Percentiles rank a stretch among this genome's conserved stretches.
Evolutionary conservation across 2,888 invertebrate species (phyloP).

Genomic region (Limnephilus auricula): DNA sequence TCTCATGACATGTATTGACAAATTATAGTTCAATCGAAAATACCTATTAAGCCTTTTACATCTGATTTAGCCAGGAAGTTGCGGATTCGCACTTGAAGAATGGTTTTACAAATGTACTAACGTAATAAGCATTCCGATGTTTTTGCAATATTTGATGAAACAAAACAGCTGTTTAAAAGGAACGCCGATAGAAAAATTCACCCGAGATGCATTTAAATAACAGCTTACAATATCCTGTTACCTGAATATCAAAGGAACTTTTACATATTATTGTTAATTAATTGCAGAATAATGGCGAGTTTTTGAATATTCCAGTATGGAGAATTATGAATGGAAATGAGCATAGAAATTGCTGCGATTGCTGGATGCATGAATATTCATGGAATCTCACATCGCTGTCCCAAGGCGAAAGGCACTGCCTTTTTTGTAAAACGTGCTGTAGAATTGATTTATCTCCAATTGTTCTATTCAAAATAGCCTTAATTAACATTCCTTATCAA

Average conservation of each 20-base stretch:
- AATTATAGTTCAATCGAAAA: too few relatives aligned
- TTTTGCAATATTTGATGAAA: not conserved
- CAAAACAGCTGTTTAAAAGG: not conserved
- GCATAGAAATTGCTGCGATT: not conserved
- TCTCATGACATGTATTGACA: too few relatives aligned
- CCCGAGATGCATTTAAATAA: not conserved
- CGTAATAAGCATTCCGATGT: not conserved
- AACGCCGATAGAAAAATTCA: not conserved
- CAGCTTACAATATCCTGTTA: not conserved
- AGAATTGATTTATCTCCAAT: not conserved
- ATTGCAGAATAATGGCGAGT: not conserved
- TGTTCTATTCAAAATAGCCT: not conserved
- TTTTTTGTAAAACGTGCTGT: not conserved
- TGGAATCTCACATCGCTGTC: not conserved
- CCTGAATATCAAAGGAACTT: not conserved
- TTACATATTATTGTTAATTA: not conserved
- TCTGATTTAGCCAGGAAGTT: too few relatives aligned
- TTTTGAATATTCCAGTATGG: not conserved
- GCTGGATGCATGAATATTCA: not conserved
- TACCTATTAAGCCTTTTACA: too few relatives aligned
- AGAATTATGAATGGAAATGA: not conserved
- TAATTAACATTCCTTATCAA: not conserved
- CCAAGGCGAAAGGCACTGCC: not conserved
- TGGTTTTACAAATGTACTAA: too few relatives aligned
- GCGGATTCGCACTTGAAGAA: too few relatives aligned